These are phyloP conservation scores for Thecophora atra DNA, from an alignment of 2,888 invertebrate genomes.

Conservation along the genomic window DNA sequence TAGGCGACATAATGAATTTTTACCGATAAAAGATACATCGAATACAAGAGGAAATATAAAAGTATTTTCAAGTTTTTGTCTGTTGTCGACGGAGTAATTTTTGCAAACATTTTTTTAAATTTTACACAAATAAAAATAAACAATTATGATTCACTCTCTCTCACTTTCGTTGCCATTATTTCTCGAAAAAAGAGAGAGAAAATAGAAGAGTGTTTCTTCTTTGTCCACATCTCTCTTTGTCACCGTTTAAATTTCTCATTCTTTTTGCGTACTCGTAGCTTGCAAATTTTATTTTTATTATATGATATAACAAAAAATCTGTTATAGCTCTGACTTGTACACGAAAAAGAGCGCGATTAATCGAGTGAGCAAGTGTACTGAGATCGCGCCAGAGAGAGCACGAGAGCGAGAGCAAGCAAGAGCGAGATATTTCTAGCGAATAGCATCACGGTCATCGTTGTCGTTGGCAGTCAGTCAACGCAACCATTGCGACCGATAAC, in stretches of 20 bases:
- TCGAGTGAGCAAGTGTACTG: not conserved
- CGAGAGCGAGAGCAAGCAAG: not conserved
- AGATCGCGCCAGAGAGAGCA: not conserved
- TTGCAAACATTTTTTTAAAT: not conserved
- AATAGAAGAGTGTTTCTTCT: no score
- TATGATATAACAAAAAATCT: no score
- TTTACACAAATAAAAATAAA: constrained; percentile 24
- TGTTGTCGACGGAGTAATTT: constrained; percentile 16
- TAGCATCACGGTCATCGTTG: not conserved
- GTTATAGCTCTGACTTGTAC: no score
- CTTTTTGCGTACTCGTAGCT: not conserved
- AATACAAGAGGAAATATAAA: not conserved
- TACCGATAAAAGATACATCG: not conserved
- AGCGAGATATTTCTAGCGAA: no score
- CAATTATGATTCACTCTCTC: not conserved
- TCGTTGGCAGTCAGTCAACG: constrained; percentile 45
- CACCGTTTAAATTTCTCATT: not conserved
- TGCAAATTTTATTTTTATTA: no score
- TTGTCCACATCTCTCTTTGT: not conserved
- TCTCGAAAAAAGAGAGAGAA: no score
- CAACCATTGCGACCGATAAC: constrained; percentile 50
- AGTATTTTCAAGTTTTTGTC: constrained; percentile 12
- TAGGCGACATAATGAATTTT: constrained; percentile 20
- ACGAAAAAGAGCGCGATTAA: not conserved
- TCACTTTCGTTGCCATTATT: not conserved